Evolutionary conservation across 2,113 vertebrate species (phyloP).

Genomic region (Castor canadensis): DNA sequence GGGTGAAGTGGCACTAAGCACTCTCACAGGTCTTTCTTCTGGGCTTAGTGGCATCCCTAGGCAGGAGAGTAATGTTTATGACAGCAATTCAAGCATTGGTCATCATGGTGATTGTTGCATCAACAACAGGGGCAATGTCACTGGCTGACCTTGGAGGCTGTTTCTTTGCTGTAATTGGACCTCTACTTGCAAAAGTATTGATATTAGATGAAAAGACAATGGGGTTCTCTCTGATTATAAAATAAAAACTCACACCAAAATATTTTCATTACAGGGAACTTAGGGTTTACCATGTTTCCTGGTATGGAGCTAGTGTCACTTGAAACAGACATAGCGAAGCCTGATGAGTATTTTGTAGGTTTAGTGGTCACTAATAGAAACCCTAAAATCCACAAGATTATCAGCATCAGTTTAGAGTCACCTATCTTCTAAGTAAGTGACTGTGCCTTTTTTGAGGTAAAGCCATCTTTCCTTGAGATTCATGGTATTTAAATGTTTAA

Average conservation of each 20-base stretch:
- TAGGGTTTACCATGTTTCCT: background rate
- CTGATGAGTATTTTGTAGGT: background rate
- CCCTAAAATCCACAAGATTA: background rate
- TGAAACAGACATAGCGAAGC: background rate
- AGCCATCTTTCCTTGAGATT: conserved; percentile 2
- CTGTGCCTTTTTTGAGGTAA: background rate
- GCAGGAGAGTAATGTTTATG: background rate
- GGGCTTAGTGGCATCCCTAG: conserved; percentile 18
- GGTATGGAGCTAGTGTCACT: background rate
- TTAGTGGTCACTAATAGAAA: background rate
- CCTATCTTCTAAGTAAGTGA: background rate
- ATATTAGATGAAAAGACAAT: background rate
- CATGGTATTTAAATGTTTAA: conserved; percentile 2
- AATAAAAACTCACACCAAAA: background rate
- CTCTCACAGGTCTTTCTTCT: conserved; percentile 62
- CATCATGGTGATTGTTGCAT: conserved; percentile 75
- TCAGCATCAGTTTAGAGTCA: background rate
- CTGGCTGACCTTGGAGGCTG: background rate
- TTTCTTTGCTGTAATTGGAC: background rate
- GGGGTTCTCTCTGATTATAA: background rate
- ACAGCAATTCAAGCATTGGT: conserved; percentile 30
- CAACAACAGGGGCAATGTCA: conserved; percentile 13
- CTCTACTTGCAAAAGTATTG: background rate
- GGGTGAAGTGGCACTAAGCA: background rate
- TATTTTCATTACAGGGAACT: background rate